Evolutionary conservation across 2,113 vertebrate species (phyloP).

Genomic region (Hydrolagus affinis): DNA sequence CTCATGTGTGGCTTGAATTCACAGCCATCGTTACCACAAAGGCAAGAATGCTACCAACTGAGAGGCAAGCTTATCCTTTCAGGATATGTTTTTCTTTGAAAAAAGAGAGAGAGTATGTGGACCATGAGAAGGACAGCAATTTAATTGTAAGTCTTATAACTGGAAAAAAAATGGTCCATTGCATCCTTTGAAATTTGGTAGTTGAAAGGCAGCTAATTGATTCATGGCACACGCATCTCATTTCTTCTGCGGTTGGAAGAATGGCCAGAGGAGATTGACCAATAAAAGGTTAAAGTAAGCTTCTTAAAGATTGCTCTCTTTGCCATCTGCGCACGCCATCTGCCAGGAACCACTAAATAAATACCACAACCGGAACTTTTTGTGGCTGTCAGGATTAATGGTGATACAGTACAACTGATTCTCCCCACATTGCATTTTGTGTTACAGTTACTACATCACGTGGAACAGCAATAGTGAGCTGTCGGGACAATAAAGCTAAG

Average conservation of each 20-base stretch:
- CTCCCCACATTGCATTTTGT: too few species aligned
- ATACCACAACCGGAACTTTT: neutral
- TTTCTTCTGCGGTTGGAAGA: slow-evolving; percentile 45
- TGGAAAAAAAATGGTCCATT: too few species aligned
- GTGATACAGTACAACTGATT: neutral
- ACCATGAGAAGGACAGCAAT: too few species aligned
- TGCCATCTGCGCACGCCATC: slow-evolving; percentile 70
- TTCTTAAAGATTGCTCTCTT: slow-evolving; percentile 61
- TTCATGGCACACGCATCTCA: slow-evolving; percentile 50
- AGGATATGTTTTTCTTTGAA: too few species aligned
- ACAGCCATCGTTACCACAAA: too few species aligned
- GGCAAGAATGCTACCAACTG: too few species aligned
- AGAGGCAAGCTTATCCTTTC: too few species aligned
- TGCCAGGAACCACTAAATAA: slow-evolving; percentile 55
- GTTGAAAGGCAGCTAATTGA: slow-evolving; percentile 49
- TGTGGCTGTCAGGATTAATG: neutral
- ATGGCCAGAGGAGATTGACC: slow-evolving; percentile 33
- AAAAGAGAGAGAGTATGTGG: too few species aligned
- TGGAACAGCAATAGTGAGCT: too few species aligned
- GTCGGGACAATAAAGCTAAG: too few species aligned
- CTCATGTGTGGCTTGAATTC: neutral
- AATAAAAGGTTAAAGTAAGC: slow-evolving; percentile 62
- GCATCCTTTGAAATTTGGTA: slow-evolving; percentile 26
- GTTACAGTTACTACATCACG: too few species aligned
- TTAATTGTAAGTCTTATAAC: too few species aligned